These are phyloP conservation scores for Falcunculus frontatus DNA, from an alignment of 2,113 vertebrate species.

Conservation along the genomic window DNA sequence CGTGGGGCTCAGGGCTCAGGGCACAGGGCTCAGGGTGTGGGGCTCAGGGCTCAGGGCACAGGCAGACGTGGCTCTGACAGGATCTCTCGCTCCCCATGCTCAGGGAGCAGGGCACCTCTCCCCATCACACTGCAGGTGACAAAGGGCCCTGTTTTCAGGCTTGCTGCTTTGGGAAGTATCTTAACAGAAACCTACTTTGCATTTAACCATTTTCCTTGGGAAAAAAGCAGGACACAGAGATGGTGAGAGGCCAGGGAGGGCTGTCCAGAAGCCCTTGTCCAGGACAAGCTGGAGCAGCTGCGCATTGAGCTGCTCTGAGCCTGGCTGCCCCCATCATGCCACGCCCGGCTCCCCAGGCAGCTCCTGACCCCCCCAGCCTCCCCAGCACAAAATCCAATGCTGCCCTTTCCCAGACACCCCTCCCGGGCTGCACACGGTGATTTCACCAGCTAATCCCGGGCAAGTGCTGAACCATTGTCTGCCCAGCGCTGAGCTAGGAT, in stretches of 20 bases:
- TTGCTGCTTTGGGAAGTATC: neutral
- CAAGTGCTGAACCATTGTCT: constrained; percentile 53
- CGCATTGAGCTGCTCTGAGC: rapidly evolving
- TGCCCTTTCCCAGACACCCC: constrained; percentile 30
- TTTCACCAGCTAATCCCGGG: constrained; percentile 29
- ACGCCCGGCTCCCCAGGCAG: rapidly evolving
- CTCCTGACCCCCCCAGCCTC: neutral
- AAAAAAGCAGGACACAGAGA: neutral
- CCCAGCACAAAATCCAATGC: neutral
- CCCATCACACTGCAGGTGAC: neutral
- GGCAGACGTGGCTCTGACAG: neutral
- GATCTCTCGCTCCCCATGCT: rapidly evolving
- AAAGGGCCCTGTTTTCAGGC: neutral
- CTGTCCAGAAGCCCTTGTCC: neutral
- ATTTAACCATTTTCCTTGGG: neutral
- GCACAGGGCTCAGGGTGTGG: rapidly evolving
- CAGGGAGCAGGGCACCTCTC: rapidly evolving
- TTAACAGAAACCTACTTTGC: neutral
- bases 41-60: rapidly evolving
- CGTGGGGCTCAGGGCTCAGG: too few relatives aligned
- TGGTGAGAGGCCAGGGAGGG: neutral
- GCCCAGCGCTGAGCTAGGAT: constrained; percentile 54
- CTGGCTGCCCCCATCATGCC: rapidly evolving
- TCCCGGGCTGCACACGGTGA: neutral
- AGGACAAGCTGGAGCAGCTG: neutral